A percentile compares a stretch with the other conserved stretches of the same genome.
These are phyloP conservation scores for Sipha maydis DNA, from an alignment of 2,888 invertebrate genomes.

Conservation along the genomic window DNA sequence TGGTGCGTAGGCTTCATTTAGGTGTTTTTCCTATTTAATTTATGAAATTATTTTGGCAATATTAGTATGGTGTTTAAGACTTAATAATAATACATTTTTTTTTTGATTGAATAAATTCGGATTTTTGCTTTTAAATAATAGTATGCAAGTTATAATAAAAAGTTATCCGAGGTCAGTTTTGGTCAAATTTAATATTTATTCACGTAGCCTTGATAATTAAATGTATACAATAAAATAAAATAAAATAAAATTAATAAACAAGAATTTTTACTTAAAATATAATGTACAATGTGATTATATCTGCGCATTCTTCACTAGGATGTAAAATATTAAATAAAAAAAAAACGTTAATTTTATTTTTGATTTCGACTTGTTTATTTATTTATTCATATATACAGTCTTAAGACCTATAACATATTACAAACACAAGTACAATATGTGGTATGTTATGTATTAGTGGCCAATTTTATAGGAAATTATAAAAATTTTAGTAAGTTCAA, in stretches of 20 bases:
- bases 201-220: constrained; percentile 11
- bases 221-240: background rate
- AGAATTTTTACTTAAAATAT: constrained; percentile 2
- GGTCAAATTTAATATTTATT: background rate
- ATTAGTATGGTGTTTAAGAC: no score
- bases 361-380: background rate
- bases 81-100: constrained; percentile 25
- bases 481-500: background rate
- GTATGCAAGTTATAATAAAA: background rate
- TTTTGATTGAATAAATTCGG: background rate
- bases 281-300: background rate
- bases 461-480: background rate
- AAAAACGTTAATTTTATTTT: background rate
- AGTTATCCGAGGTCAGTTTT: constrained; percentile 57
- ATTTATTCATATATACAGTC: no score
- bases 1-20: constrained; percentile 49
- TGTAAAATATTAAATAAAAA: background rate
- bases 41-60: constrained; percentile 38
- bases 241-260: background rate
- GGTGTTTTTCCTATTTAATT: constrained; percentile 33
- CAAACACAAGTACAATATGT: no score
- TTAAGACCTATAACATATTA: no score
- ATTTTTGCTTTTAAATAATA: background rate
- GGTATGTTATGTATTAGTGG: background rate
- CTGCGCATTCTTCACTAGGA: background rate